Base-by-base conservation (phyloP, 1,140 invertebrate species). In the Aporrectodea caliginosa region DNA sequence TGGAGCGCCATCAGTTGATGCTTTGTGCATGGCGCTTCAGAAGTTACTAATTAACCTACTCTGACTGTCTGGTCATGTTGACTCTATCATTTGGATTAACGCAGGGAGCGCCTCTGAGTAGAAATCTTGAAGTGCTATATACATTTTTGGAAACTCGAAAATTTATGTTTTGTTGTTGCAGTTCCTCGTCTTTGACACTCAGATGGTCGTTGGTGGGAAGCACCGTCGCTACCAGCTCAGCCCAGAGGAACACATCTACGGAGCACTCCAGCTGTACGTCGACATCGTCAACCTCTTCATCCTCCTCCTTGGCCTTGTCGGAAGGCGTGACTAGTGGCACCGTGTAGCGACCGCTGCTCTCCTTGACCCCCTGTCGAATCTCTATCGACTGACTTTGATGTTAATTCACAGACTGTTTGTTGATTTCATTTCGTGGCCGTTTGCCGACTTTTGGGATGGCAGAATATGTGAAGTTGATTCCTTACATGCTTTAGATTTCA, bases 121-220 rank as follows among this genome's bases (percentile, higher is more conserved):
- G n/a, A n/a, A n/a, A n/a, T n/a, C n/a, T n/a, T n/a, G n/a, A n/a
- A n/a, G n/a, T n/a, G n/a, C n/a, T n/a, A n/a, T n/a, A n/a, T n/a
- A 58, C 43, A 58, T 12, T 58, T 6, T 12, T 12, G 6, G 43
- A 58, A 58, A 58, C 43, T 58, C 22, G 22, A 58, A 12, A 58
- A 58, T 12, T 1, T 75, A 1, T 30, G 2, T 43, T 77, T n/a
- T 35, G 33, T 80, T 80, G 73, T 86, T 86, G 79, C 86, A 91
- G 90, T 93, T 91, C 83, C 85, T 93, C 78, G 90, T 91, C 69
- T 91, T 90, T 83, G 92, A 93, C 83, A 91, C 92, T 1, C 92
- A 93, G 88, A 90, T 91, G 85, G 90, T 93, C 2, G 90, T 93
- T 85, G 92, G 92, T 71, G 92, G 92, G 22, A 75, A 78, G 34